Evolutionary conservation across 2,888 invertebrate species (phyloP).

Genomic region (Leuctra nigra): DNA sequence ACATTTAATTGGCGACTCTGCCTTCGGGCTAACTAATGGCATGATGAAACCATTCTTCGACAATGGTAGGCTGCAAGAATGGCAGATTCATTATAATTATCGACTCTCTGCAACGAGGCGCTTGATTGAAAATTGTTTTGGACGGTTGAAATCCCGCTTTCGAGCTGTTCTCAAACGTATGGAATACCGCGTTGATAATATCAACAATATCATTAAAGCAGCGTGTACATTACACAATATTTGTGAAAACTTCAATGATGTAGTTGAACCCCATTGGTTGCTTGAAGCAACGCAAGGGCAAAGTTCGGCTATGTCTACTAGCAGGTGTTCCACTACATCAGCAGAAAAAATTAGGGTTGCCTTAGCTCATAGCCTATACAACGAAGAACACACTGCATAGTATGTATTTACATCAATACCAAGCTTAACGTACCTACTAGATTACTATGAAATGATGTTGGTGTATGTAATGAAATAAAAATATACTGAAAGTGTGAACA

Average conservation of each 20-base stretch:
- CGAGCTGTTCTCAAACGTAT: background rate
- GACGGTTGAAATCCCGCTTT: background rate
- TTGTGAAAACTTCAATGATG: background rate
- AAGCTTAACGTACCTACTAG: no score
- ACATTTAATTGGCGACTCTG: background rate
- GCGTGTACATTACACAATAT: background rate
- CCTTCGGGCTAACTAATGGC: background rate
- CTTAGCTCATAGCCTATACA: background rate
- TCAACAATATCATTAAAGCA: background rate
- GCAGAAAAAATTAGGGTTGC: background rate
- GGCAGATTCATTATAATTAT: background rate
- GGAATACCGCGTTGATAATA: background rate
- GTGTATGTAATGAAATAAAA: no score
- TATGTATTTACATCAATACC: no score
- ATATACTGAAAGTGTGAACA: no score
- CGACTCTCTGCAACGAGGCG: background rate
- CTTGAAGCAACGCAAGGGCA: background rate
- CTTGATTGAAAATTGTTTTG: background rate
- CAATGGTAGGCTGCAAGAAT: background rate
- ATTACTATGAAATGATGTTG: no score
- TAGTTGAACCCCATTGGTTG: background rate
- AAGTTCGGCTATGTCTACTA: background rate
- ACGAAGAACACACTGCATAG: background rate
- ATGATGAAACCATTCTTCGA: background rate
- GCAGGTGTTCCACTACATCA: background rate